Base-by-base conservation (phyloP, 2,113 vertebrate genomes). In the Pteruthius melanotis region DNA sequence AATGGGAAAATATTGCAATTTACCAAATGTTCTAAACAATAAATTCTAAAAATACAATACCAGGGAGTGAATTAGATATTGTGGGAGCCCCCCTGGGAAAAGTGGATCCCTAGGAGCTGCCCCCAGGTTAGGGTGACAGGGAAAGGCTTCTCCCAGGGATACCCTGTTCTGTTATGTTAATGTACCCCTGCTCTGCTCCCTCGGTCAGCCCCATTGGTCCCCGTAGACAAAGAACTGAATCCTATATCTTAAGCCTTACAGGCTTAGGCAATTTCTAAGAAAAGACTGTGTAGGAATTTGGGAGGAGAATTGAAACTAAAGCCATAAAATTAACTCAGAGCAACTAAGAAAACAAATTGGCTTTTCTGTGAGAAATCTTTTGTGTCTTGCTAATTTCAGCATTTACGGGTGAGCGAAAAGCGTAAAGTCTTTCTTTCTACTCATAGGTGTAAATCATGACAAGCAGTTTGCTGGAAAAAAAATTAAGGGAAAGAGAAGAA, bases 381-480 rank as follows among this genome's bases (percentile, higher is more conserved):
- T 1, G 3, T 76, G n/a, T 87, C 35, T 90, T 93, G 45, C 30
- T 89, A 92, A 95, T 94, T 81, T 91, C 66, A 79, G 19, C n/a
- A 80, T 90, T 88, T 85, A 86, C 81, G 69, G 5, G 7, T 79
- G 39, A 91, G 35, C 3, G 2, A 30, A 81, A 91, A 95, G 39
- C 42, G 83, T 82, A 93, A 95, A 93, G 64, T 71, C 47, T 64
- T 89, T 56, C n/a, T 91, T 92, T 45, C 37, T 89, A 74, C 37
- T 82, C 30, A 21, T 33, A 93, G 90, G 27, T 61, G 27, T 68
- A 91, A 94, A 83, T 80, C 93, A 90, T 83, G 37, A 57, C 45
- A 91, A 76, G 47, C 19, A 75, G 40, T 33, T 56, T 49, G 50
- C 33, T 15, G 10, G 7, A 14, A 42, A 49, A 74, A 49, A 64